Evolutionary conservation across 1,140 invertebrate genomes (phyloP), one percentile per base, ranked within the genome.

Genomic region (Pseudachorutes palmiensis): DNA sequence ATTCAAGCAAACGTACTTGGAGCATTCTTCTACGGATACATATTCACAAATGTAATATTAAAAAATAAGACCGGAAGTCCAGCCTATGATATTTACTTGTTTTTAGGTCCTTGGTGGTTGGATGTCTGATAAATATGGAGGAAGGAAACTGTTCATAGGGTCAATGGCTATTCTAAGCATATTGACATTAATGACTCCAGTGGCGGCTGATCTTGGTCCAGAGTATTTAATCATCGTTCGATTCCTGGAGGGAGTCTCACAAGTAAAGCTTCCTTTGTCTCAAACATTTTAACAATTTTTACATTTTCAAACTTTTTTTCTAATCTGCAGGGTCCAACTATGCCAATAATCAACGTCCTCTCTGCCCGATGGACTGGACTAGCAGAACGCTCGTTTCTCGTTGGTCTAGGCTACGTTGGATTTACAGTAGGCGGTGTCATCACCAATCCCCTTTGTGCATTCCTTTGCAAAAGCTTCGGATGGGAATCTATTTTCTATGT

Each of bases 291-390:
- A n/a, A n/a, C n/a, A n/a, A n/a, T n/a, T n/a, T n/a, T n/a, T n/a
- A n/a, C n/a, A n/a, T n/a, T n/a, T n/a, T n/a, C n/a, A n/a, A n/a
- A n/a, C n/a, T n/a, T n/a, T n/a, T n/a, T n/a, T n/a, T n/a, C n/a
- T n/a, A n/a, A n/a, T n/a, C 63, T 72, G 24, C 67, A 83, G 81
- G 83, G 82, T 36, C 79, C 82, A 0, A 80, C 80, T 16, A 80
- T 83, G 70, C 83, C 83, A 16, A 76, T 80, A 19, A 80, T 84
- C 60, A 82, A 83, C 72, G 78, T 80, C 2, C 76, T 84, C 22
- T 82, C 81, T 78, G 76, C 78, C 2, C 78, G 80, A 49, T 84
- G 83, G 83, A 80, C 81, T 57, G 60, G 41, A 2, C 36, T 51
- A 0, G n/a, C 30, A 1, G 70, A 72, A 41, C 33, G 70, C 45